A percentile compares a stretch with the other conserved stretches of the same genome.
phyloP scores from a whole-genome alignment of 2,888 invertebrate species.

The Perithous albicinctus region DNA sequence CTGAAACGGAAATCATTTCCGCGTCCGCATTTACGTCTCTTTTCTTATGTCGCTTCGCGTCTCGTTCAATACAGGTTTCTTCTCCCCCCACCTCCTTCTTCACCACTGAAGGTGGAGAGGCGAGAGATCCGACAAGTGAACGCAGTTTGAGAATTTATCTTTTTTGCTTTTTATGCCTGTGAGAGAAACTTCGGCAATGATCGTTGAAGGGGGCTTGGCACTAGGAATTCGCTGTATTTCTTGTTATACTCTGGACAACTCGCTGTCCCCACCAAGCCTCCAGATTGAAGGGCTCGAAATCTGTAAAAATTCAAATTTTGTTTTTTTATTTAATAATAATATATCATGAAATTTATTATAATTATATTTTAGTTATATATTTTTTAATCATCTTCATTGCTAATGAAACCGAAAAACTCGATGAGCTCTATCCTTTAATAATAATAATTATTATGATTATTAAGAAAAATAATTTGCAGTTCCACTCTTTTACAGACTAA shows the following conservation, averaged over 20 bases:
- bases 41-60: background rate
- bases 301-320: slow-evolving; percentile 84
- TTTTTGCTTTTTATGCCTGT: slow-evolving; percentile 82
- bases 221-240: slow-evolving; percentile 82
- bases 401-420: no score
- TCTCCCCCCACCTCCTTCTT: no score
- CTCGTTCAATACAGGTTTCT: background rate
- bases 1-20: background rate
- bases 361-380: no score
- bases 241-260: slow-evolving; percentile 88
- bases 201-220: slow-evolving; percentile 80
- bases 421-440: no score
- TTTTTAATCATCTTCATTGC: no score
- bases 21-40: slow-evolving; percentile 7
- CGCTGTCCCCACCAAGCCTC: slow-evolving; percentile 92
- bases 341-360: no score
- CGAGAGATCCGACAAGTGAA: slow-evolving; percentile 2
- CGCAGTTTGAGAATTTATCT: slow-evolving; percentile 75
- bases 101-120: no score
- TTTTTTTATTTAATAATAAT: no score
- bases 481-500: no score
- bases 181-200: slow-evolving; percentile 81
- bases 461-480: no score
- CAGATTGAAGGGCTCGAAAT: slow-evolving; percentile 92
- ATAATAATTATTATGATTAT: no score